Percentiles rank a stretch among this genome's conserved stretches.
These are phyloP conservation scores for Corydoras sp. DNA, from an alignment of 2,113 vertebrate species.

Conservation along the genomic window DNA sequence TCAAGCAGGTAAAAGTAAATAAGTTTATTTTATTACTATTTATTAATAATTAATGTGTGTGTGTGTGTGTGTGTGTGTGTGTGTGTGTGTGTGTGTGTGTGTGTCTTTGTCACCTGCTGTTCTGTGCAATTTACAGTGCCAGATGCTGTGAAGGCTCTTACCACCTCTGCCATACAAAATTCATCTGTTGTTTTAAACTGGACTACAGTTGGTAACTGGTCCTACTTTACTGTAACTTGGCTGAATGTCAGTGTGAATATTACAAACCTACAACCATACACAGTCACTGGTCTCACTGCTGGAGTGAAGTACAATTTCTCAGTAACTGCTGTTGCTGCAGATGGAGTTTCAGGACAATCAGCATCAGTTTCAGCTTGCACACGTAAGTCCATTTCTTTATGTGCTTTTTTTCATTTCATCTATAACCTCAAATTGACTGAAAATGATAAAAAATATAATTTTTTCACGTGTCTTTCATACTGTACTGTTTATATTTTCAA, in stretches of 20 bases:
- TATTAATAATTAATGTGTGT: too few relatives aligned
- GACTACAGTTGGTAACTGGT: slow-evolving; percentile 12
- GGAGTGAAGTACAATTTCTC: slow-evolving; percentile 57
- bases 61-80: background rate
- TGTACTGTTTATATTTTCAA: too few relatives aligned
- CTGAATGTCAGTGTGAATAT: rapidly evolving
- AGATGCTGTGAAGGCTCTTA: background rate
- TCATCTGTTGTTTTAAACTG: slow-evolving; percentile 47
- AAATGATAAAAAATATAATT: too few relatives aligned
- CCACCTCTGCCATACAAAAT: slow-evolving; percentile 37
- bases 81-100: slow-evolving; percentile 11
- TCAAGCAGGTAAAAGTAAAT: too few relatives aligned
- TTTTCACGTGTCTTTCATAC: too few relatives aligned
- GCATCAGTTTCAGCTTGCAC: slow-evolving; percentile 5
- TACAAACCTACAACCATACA: background rate
- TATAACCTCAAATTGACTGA: too few relatives aligned
- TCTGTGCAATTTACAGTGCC: background rate
- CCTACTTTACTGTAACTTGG: slow-evolving; percentile 7
- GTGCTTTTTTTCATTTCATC: background rate
- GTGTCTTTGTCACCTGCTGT: background rate
- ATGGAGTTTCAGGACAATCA: slow-evolving; percentile 33
- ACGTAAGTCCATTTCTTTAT: too few relatives aligned
- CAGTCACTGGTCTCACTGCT: slow-evolving; percentile 45
- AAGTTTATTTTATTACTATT: too few relatives aligned
- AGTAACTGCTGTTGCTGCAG: slow-evolving; percentile 57